Evolutionary conservation across 2,113 vertebrate species (phyloP).

Genomic region (Numenius arquata): DNA sequence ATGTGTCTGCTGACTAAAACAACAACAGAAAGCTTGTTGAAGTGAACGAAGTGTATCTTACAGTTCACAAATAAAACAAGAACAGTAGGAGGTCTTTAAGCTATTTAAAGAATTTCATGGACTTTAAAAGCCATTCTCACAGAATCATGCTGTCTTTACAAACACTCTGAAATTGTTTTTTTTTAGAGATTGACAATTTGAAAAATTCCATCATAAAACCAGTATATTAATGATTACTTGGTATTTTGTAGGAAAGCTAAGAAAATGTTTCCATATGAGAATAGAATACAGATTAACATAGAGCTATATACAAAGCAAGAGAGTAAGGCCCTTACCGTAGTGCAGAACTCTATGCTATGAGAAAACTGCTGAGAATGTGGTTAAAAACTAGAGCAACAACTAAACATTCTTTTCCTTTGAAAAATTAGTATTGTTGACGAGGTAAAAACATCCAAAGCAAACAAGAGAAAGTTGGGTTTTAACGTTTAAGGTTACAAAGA

Average conservation of each 20-base stretch:
- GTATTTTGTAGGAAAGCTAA: background rate
- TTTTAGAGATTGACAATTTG: slow-evolving; percentile 23
- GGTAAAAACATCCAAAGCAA: background rate
- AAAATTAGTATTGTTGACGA: background rate
- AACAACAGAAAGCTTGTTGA: slow-evolving; percentile 14
- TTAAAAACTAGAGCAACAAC: background rate
- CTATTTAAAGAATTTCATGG: slow-evolving; percentile 51
- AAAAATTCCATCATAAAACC: background rate
- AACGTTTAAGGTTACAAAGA: background rate
- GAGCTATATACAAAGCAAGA: background rate
- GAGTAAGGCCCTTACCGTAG: background rate
- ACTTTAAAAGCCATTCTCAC: slow-evolving; percentile 38
- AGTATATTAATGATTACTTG: background rate
- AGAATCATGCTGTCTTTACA: slow-evolving; percentile 1
- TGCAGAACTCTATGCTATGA: background rate
- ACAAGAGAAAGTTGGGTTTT: background rate
- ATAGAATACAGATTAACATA: background rate
- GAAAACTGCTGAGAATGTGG: background rate
- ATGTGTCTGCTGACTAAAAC: background rate
- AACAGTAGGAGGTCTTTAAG: slow-evolving; percentile 28
- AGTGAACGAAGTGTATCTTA: background rate
- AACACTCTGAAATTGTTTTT: background rate
- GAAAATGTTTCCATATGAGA: background rate
- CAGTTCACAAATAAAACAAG: slow-evolving; percentile 44
- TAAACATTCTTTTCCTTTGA: background rate